These are phyloP conservation scores for Mercenaria mercenaria DNA, from an alignment of 1,140 invertebrate genomes.

Conservation along the genomic window DNA sequence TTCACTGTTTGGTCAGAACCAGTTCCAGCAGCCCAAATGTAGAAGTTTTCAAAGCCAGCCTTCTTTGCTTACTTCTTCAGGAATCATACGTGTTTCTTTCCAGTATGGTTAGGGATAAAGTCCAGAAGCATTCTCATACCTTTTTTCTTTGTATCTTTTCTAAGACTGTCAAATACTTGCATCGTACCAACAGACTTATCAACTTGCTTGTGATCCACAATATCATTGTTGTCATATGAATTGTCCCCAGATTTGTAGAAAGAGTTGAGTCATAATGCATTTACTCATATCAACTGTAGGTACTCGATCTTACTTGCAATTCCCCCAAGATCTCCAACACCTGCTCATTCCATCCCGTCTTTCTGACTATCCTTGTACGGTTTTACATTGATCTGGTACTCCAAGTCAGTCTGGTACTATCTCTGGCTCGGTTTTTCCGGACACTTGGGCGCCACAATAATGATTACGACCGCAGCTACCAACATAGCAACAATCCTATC, in stretches of 20 bases:
- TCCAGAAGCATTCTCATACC: conserved; percentile 93
- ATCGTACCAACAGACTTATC: too few species aligned
- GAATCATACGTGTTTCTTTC: conserved; percentile 94
- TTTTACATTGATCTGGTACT: conserved; percentile 93
- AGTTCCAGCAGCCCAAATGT: too few species aligned
- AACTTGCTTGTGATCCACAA: too few species aligned
- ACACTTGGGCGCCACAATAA: conserved; percentile 86
- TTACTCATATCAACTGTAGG: conserved; percentile 89
- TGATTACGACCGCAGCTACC: conserved; percentile 85
- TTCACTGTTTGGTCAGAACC: conserved; percentile 85
- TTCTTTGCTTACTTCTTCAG: conserved; percentile 88
- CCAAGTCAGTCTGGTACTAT: conserved; percentile 92
- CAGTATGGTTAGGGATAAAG: conserved; percentile 95
- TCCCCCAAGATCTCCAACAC: conserved; percentile 90
- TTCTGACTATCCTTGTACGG: conserved; percentile 91
- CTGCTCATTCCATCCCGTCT: conserved; percentile 91
- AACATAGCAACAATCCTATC: conserved; percentile 86
- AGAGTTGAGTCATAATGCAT: too few species aligned
- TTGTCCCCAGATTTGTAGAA: too few species aligned
- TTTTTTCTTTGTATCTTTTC: conserved; percentile 84
- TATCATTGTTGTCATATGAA: too few species aligned
- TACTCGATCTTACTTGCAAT: conserved; percentile 88
- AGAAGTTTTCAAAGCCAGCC: conserved; percentile 88
- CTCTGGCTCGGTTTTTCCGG: conserved; percentile 84
- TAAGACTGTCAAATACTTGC: too few species aligned